Percentiles rank a stretch among this genome's conserved stretches.
phyloP scores from a whole-genome alignment of 2,113 vertebrate genomes.

The Hyaena hyaena region DNA sequence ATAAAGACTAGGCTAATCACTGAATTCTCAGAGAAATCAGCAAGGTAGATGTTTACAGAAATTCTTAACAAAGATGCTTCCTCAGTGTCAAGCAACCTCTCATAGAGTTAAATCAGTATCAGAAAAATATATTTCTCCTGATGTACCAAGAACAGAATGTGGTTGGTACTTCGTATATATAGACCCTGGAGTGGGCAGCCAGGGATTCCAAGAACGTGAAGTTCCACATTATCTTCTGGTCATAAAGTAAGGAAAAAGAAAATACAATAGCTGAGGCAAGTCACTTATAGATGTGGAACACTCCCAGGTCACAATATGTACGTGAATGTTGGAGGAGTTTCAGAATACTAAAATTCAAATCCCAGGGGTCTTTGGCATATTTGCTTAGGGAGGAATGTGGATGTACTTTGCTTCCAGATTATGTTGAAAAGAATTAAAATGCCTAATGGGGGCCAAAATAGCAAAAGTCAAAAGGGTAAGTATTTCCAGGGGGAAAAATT shows the following conservation, averaged over 20 bases:
- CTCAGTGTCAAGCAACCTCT: not conserved
- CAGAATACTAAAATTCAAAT: not conserved
- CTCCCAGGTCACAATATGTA: not conserved
- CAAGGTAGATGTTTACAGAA: not conserved
- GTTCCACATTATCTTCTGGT: not conserved
- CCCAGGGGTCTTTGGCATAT: not conserved
- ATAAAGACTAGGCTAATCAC: not conserved
- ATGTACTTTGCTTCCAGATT: constrained; percentile 26
- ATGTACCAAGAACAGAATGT: not conserved
- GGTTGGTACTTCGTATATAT: not conserved
- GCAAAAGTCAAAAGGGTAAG: not conserved
- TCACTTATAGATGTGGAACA: not conserved
- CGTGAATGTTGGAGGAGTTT: not conserved
- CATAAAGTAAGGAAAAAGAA: not conserved
- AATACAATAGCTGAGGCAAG: not conserved
- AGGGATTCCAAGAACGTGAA: not conserved
- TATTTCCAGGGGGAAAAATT: not conserved
- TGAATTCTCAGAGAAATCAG: not conserved
- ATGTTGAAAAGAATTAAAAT: not conserved
- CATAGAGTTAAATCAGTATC: not conserved
- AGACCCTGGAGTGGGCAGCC: not conserved
- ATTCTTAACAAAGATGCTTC: not conserved
- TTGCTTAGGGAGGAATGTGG: not conserved
- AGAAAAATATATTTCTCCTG: not conserved
- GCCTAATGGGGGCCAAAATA: not conserved